Evolutionary conservation across 2,797 vertebrate genomes (phyloP).

Genomic region (Ispidina lecontei): DNA sequence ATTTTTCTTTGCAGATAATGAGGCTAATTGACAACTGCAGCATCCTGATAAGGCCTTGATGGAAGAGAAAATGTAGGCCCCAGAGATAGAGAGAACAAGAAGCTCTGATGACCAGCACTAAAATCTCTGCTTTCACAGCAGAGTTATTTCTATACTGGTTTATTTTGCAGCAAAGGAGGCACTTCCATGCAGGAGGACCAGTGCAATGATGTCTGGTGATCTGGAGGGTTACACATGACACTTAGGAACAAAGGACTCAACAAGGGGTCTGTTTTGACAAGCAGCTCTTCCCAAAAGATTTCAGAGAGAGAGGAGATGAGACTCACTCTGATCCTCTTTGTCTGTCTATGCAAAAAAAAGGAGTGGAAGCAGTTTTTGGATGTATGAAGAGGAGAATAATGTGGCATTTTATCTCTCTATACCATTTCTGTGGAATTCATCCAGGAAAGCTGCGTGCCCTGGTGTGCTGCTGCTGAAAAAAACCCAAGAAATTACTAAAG

Average conservation of each 20-base stretch:
- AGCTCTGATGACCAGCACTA: background rate
- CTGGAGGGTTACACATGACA: background rate
- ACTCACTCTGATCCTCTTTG: background rate
- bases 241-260: background rate
- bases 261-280: background rate
- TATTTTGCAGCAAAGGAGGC: background rate
- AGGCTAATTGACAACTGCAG: slow-evolving; percentile 32
- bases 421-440: background rate
- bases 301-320: background rate
- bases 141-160: background rate
- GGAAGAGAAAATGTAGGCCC: background rate
- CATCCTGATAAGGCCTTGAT: background rate
- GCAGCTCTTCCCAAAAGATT: background rate
- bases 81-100: background rate
- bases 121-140: background rate
- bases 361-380: background rate
- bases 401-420: background rate
- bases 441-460: background rate
- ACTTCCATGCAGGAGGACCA: background rate
- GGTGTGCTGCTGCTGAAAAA: background rate
- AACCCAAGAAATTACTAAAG: background rate
- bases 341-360: background rate
- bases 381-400: background rate
- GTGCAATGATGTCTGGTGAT: background rate
- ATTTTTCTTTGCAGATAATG: background rate